Evolutionary conservation across 1,140 invertebrate genomes (phyloP).

Genomic region (Contarinia nasturtii): DNA sequence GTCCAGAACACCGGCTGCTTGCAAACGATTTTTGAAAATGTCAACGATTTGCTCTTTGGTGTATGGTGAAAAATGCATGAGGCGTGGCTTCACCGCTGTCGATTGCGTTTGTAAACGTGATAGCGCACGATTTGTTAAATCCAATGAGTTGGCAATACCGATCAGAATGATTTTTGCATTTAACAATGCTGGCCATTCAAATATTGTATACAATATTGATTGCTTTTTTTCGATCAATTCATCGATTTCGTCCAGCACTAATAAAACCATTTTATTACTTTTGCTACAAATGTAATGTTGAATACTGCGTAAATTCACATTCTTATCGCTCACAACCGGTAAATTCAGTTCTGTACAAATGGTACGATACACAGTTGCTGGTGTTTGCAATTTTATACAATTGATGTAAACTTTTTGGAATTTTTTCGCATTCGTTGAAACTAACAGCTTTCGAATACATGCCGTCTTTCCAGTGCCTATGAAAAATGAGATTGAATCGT

Average conservation of each 20-base stretch:
- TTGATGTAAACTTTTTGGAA: slow-evolving; percentile 57
- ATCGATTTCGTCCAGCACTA: slow-evolving; percentile 95
- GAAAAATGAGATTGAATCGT: too few relatives aligned
- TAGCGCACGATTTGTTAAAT: slow-evolving; percentile 79
- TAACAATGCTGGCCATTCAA: slow-evolving; percentile 69
- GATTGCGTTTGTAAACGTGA: slow-evolving; percentile 62
- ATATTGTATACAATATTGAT: slow-evolving; percentile 77
- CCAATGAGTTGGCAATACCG: slow-evolving; percentile 90
- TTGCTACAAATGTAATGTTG: slow-evolving; percentile 41
- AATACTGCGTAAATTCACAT: slow-evolving; percentile 32
- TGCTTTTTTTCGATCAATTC: slow-evolving; percentile 61
- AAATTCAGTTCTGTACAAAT: slow-evolving; percentile 45
- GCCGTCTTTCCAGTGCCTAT: slow-evolving; percentile 81
- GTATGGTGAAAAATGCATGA: slow-evolving; percentile 88
- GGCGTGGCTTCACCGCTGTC: slow-evolving; percentile 38
- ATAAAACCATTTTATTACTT: slow-evolving; percentile 50
- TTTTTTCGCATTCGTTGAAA: slow-evolving; percentile 33
- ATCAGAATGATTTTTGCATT: slow-evolving; percentile 62
- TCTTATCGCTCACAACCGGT: slow-evolving; percentile 33
- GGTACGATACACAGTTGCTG: slow-evolving; percentile 47
- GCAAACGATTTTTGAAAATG: slow-evolving; percentile 63
- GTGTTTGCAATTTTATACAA: slow-evolving; percentile 60
- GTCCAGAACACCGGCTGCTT: slow-evolving; percentile 41
- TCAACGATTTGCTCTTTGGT: slow-evolving; percentile 70
- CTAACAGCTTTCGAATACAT: slow-evolving; percentile 51